Percentiles rank a stretch among this genome's conserved stretches.
These are phyloP conservation scores for Hepsetus odoe DNA, from an alignment of 2,113 vertebrate genomes.

Conservation along the genomic window DNA sequence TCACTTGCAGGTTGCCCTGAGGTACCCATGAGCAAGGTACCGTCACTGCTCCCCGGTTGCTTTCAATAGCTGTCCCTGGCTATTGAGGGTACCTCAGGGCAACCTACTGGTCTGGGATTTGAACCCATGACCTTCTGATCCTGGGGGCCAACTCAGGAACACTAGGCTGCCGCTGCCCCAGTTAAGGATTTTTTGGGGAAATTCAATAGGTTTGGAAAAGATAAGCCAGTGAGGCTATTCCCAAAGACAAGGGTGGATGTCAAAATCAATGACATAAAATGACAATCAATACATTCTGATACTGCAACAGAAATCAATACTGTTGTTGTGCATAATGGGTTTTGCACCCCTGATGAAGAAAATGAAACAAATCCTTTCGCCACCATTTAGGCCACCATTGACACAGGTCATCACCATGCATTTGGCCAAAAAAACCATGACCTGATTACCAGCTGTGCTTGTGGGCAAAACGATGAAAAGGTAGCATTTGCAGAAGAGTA, in stretches of 20 bases:
- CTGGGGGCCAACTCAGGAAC: too few species aligned
- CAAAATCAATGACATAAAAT: neutral
- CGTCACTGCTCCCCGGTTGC: too few species aligned
- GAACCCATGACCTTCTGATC: too few species aligned
- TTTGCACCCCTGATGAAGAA: neutral
- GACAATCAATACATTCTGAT: neutral
- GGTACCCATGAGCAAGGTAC: too few species aligned
- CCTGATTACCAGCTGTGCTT: conserved; percentile 23
- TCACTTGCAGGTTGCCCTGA: too few species aligned
- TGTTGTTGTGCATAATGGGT: neutral
- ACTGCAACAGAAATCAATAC: neutral
- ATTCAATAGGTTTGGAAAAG: neutral
- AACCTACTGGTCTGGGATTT: too few species aligned
- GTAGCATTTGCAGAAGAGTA: too few species aligned
- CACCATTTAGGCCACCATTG: neutral
- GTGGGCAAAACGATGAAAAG: too few species aligned
- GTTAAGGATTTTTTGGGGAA: neutral
- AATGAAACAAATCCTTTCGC: conserved; percentile 9
- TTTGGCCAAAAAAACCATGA: conserved; percentile 20
- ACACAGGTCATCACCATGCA: conserved; percentile 11
- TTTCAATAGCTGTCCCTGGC: too few species aligned
- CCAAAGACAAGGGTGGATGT: neutral
- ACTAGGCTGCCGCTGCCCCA: too few species aligned
- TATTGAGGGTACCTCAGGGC: too few species aligned
- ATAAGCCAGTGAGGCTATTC: neutral